Conservation (phyloP, 2,113 vertebrate species). For the Sinocyclocheilus grahami region DNA sequence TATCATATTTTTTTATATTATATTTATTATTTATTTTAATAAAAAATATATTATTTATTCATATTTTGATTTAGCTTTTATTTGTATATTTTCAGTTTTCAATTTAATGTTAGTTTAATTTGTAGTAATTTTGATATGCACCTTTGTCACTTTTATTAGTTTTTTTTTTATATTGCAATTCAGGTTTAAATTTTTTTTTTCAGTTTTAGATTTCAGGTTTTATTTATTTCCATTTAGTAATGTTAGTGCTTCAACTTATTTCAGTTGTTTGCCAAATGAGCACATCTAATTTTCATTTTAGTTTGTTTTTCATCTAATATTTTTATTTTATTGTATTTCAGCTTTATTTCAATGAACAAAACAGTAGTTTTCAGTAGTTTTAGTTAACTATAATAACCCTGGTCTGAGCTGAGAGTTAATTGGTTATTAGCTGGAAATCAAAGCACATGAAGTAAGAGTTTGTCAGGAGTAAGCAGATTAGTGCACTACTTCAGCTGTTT, state of each 20-base stretch:
- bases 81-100: neutral
- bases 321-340: too few species aligned
- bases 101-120: too few species aligned
- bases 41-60: too few species aligned
- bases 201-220: neutral
- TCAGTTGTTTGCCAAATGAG: neutral
- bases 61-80: too few species aligned
- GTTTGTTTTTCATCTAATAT: neutral
- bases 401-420: conserved; percentile 1
- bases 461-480: conserved; percentile 15
- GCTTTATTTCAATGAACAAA: neutral
- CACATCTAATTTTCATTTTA: neutral
- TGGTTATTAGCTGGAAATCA: conserved; percentile 17
- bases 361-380: neutral
- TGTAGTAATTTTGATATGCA: too few species aligned
- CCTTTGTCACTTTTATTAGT: too few species aligned
- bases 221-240: neutral
- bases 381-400: neutral
- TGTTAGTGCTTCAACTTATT: neutral
- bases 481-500: neutral
- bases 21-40: too few species aligned
- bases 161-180: neutral
- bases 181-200: too few species aligned
- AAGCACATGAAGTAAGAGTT: neutral
- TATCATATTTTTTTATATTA: too few species aligned